Evolutionary conservation across 2,797 vertebrate genomes (phyloP), one percentile per base, ranked within the genome.

Genomic region (Molothrus aeneus): DNA sequence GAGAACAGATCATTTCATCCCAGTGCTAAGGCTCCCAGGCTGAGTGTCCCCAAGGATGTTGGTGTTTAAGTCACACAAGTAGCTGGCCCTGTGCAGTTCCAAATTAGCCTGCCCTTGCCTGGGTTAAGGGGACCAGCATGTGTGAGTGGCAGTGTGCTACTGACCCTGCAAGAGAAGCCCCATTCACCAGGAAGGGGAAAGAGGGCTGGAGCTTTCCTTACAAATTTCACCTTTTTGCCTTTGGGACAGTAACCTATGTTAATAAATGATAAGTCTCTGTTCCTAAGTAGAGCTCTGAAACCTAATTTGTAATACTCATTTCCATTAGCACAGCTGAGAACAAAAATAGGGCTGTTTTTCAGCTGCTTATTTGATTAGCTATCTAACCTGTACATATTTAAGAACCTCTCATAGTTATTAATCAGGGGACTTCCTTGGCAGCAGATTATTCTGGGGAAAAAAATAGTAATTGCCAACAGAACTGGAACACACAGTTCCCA

Each of bases 401-500:
- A 79, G 73, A 79, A 90, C 69, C 63, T 81, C 43, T 60, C n/a
- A 20, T 18, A 66, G 22, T 86, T 90, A 90, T 43, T 92, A 80
- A 90, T 91, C 81, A 87, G 14, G 54, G 60, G 53, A 92, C 80
- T 92, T 94, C 56, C 69, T 82, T 90, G 65, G 83, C 45, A 53
- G 75, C 32, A 82, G 48, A 71, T 93, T 84, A 88, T 90, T 88
- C 31, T 17, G 40, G 13, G 38, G 43, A 9, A 90, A 77, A 82
- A 92, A 83, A 86, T 88, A 91, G 72, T 57, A 93, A 61, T 85
- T 88, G 72, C 61, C 88, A 92, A 53, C 5, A 3, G 80, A 96
- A 95, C 73, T 93, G 83, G 86, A 95, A 94, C 92, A 88, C 69
- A 48, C 34, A 54, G 60, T 77, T 92, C 73, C 80, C 63, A 82